phyloP scores from a whole-genome alignment of 2,797 vertebrate species.

The Vespertilio murinus region DNA sequence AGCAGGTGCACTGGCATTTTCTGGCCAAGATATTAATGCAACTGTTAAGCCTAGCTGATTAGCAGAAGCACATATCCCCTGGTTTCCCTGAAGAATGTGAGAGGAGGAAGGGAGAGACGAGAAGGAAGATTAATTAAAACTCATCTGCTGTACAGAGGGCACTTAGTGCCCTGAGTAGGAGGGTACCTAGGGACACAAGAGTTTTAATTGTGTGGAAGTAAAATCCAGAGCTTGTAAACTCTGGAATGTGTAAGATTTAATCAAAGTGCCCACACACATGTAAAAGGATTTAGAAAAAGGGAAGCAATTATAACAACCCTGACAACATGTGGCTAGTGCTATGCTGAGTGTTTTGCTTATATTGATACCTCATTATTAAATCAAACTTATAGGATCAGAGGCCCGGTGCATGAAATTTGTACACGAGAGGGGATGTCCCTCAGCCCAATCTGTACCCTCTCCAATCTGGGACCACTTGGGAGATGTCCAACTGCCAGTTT shows the following conservation, averaged over 20 bases:
- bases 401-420: too few species aligned
- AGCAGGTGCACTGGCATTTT: neutral
- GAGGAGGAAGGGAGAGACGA: neutral
- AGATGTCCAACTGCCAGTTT: too few species aligned
- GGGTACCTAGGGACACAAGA: neutral
- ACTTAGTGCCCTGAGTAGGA: neutral
- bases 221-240: neutral
- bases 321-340: neutral
- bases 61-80: neutral
- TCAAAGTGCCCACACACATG: neutral
- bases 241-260: neutral
- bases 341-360: neutral
- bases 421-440: too few species aligned
- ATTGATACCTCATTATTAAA: neutral
- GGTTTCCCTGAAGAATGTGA: neutral
- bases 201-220: neutral
- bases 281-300: neutral
- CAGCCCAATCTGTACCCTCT: too few species aligned
- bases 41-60: neutral
- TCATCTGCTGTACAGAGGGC: neutral
- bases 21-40: conserved; percentile 18
- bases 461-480: too few species aligned
- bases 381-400: neutral
- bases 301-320: neutral
- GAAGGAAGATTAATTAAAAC: neutral